Evolutionary conservation across 2,797 vertebrate species (phyloP).

Genomic region (Chanos chanos): DNA sequence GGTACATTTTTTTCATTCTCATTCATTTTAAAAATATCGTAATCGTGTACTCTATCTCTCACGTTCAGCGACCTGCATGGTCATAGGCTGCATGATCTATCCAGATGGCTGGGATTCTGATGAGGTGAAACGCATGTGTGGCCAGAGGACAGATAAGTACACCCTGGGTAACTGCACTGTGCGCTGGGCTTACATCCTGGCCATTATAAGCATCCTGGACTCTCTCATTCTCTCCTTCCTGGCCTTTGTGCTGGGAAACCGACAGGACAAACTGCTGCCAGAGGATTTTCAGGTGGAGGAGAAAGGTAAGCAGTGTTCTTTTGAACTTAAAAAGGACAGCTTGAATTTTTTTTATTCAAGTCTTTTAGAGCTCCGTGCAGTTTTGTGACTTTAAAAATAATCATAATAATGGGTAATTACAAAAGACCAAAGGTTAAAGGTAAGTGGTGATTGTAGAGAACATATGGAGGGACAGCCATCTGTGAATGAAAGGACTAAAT

Average conservation of each 20-base stretch:
- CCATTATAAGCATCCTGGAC: constrained; percentile 95
- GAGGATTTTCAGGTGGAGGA: constrained; percentile 88
- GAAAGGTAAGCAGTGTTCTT: constrained; percentile 69
- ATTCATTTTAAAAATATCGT: too few species aligned
- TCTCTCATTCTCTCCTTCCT: constrained; percentile 90
- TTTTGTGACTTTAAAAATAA: too few species aligned
- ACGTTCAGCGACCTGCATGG: constrained; percentile 82
- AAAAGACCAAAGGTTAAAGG: too few species aligned
- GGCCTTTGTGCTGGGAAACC: constrained; percentile 89
- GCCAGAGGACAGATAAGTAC: constrained; percentile 94
- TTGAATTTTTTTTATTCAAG: too few species aligned
- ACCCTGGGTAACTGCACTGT: constrained; percentile 92
- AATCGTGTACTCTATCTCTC: neutral
- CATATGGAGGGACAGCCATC: too few species aligned
- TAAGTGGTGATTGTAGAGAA: too few species aligned
- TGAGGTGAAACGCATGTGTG: constrained; percentile 90
- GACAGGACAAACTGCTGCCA: constrained; percentile 93
- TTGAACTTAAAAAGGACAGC: neutral
- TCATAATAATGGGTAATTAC: too few species aligned
- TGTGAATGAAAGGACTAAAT: too few species aligned
- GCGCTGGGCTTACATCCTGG: constrained; percentile 98
- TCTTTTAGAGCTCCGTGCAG: too few species aligned
- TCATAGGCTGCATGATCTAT: constrained; percentile 96
- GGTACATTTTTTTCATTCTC: too few species aligned
- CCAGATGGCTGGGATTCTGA: constrained; percentile 95